phyloP scores from a whole-genome alignment of 2,888 invertebrate species.

The Eretmocerus hayati region DNA sequence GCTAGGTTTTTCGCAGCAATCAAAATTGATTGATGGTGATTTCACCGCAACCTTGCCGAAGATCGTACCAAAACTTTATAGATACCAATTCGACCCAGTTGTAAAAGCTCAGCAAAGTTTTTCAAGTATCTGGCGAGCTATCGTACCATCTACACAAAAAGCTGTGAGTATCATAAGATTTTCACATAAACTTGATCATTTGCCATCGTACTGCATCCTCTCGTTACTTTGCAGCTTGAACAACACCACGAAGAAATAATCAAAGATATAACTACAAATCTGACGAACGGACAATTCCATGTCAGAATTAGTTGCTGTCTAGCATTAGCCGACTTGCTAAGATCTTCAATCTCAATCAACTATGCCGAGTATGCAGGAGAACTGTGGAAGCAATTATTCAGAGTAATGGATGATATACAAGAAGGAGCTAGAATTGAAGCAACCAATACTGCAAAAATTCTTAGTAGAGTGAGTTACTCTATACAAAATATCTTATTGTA shows the following conservation, averaged over 20 bases:
- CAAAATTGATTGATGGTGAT: conserved; percentile 50
- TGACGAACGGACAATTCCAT: conserved; percentile 81
- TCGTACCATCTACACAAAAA: conserved; percentile 79
- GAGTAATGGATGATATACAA: conserved; percentile 93
- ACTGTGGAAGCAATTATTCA: conserved; percentile 75
- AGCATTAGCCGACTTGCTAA: conserved; percentile 75
- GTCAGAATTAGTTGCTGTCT: conserved; percentile 87
- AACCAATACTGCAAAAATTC: conserved; percentile 60
- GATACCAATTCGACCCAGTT: conserved; percentile 88
- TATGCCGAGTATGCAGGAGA: conserved; percentile 48
- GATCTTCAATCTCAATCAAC: conserved; percentile 36
- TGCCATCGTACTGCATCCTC: neutral
- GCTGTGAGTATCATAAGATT: conserved; percentile 53
- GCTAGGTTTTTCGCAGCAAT: conserved; percentile 84
- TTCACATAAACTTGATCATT: neutral
- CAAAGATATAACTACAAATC: conserved; percentile 69
- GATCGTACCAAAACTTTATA: conserved; percentile 81
- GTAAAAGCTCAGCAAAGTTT: conserved; percentile 88
- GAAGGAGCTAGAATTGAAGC: conserved; percentile 76
- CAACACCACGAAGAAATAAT: conserved; percentile 75
- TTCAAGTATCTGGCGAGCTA: conserved; percentile 87
- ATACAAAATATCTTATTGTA: neutral
- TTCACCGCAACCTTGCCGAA: conserved; percentile 74
- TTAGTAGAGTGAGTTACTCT: conserved; percentile 60
- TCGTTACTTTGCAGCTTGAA: conserved; percentile 56